A percentile compares a stretch with the other conserved stretches of the same genome.
phyloP scores from a whole-genome alignment of 2,113 vertebrate species.

The Clarias magur region DNA sequence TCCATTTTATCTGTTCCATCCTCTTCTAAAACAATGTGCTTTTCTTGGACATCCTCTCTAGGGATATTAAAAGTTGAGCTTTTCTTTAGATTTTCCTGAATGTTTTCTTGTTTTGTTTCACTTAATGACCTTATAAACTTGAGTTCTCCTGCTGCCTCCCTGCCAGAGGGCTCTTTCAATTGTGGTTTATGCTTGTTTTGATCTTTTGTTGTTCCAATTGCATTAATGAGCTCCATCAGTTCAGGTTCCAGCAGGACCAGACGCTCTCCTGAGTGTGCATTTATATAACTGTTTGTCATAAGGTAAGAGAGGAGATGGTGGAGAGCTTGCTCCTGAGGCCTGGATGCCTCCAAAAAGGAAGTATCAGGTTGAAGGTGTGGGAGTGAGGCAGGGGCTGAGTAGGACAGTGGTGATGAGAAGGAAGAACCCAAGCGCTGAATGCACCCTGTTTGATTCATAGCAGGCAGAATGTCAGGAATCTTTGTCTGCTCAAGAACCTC shows the following conservation, averaged over 20 bases:
- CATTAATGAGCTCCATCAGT: conserved; percentile 61
- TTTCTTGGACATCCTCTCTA: conserved; percentile 13
- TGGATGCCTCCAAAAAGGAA: conserved; percentile 48
- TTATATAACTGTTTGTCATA: conserved; percentile 87
- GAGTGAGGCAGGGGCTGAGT: conserved; percentile 51
- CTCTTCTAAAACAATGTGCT: conserved; percentile 1
- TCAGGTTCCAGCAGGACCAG: conserved; percentile 82
- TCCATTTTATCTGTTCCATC: not conserved
- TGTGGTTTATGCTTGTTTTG: not conserved
- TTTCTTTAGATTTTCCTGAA: not conserved
- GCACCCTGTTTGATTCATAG: conserved; percentile 66
- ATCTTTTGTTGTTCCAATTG: conserved; percentile 16
- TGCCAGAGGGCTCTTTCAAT: not conserved
- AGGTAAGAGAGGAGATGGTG: conserved; percentile 78
- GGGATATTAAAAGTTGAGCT: conserved; percentile 2
- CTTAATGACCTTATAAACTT: conserved; percentile 2
- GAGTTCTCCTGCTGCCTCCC: not conserved
- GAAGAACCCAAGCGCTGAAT: conserved; percentile 62
- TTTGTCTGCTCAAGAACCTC: conserved; percentile 69
- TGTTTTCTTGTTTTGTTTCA: conserved; percentile 34
- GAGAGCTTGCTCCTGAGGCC: conserved; percentile 53
- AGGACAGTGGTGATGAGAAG: conserved; percentile 61
- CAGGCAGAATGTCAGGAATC: conserved; percentile 80
- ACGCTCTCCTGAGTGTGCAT: conserved; percentile 79
- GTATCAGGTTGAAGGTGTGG: conserved; percentile 44